Evolutionary conservation across 1,140 invertebrate species (phyloP), one percentile per base, ranked within the genome.

Genomic region (Sycophila sp.): DNA sequence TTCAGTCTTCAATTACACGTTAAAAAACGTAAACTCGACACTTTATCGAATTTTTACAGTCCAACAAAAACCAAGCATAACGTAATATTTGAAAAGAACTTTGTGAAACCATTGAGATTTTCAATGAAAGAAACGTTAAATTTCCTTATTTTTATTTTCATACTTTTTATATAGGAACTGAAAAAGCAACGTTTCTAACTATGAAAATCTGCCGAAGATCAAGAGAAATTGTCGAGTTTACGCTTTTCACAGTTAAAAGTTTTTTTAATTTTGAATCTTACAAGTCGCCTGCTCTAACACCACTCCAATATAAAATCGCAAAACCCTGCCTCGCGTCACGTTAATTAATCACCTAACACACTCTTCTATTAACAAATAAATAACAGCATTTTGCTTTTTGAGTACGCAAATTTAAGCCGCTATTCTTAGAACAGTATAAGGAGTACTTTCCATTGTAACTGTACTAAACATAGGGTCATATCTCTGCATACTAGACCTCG

Each of bases 101-200:
- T n/a, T n/a, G n/a, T n/a, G n/a, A n/a, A 32, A 32, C 26, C 19
- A 28, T 17, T 65, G n/a, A 26, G 51, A 55, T 66, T 55, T 26
- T 5, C 30, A 17, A 32, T 24, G 26, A 56, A 56, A 58, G 58
- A 56, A 56, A 47, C 6, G 15, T 49, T 60, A 19, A 15, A 49
- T 38, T 67, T 65, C 30, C 19, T 49, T 28, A 38, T 32, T 17
- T 60, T 49, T 49, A 28, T 51, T 49, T 5, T 51, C 10, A n/a
- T 62, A 15, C 36, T 26, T 32, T n/a, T 63, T 36, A 69, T 15
- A 53, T 63, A 63, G 58, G 58, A 70, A 63, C 45, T 70, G n/a
- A 69, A 60, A n/a, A 60, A 40, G 24, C 17, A 7, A 36, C 19
- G 11, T 59, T 34, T 59, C 53, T 51, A 49, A 15, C 24, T 53